These are phyloP conservation scores for Synaphobranchus kaupii DNA, from an alignment of 2,797 vertebrate genomes.

Conservation along the genomic window DNA sequence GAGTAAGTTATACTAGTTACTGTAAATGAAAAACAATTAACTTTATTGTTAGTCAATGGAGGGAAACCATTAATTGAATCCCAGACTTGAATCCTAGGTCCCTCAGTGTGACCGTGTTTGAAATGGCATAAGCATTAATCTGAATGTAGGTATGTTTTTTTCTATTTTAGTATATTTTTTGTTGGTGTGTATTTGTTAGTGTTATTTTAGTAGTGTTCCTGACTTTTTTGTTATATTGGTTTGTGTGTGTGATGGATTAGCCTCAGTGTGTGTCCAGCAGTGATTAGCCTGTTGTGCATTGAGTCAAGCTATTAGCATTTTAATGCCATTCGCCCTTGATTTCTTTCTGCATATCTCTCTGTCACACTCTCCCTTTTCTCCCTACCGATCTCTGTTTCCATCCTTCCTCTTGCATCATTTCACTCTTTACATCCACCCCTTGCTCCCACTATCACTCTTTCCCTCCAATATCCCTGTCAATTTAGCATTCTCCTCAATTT, in stretches of 20 bases:
- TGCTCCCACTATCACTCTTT: background rate
- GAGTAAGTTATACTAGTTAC: no score
- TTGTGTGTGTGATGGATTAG: slow-evolving; percentile 63
- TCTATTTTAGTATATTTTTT: background rate
- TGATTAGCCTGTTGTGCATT: slow-evolving; percentile 83
- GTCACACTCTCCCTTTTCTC: slow-evolving; percentile 47
- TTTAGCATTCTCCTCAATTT: slow-evolving; percentile 23
- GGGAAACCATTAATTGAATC: no score
- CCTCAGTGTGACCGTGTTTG: background rate
- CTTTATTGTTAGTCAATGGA: no score
- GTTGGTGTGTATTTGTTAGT: background rate
- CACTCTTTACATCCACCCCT: slow-evolving; percentile 8
- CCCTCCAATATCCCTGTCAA: slow-evolving; percentile 9
- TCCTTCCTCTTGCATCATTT: slow-evolving; percentile 15
- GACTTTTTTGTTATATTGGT: slow-evolving; percentile 29
- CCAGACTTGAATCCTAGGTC: no score
- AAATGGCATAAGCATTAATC: background rate
- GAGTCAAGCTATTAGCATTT: slow-evolving; percentile 77
- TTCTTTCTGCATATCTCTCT: slow-evolving; percentile 46
- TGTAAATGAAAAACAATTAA: no score
- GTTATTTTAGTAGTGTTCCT: background rate
- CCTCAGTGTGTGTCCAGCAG: slow-evolving; percentile 75
- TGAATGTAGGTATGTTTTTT: background rate
- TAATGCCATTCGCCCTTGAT: slow-evolving; percentile 74
- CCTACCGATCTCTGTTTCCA: slow-evolving; percentile 16